Conservation (phyloP, 2,113 vertebrate genomes). For the Chlorodrepanis virens region DNA sequence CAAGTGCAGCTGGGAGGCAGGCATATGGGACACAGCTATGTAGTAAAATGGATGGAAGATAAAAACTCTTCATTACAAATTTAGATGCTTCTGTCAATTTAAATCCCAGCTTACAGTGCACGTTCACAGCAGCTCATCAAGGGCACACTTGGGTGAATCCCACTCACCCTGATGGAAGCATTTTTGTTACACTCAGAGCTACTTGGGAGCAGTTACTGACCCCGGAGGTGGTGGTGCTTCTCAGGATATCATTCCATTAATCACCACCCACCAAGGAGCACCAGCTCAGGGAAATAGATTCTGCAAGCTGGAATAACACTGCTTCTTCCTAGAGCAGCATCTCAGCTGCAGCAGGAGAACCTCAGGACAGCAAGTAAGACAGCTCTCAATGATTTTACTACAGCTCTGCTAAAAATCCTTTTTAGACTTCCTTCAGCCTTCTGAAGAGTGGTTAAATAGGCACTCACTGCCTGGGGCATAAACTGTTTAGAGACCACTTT, state of each 20-base stretch:
- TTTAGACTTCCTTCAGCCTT: background rate
- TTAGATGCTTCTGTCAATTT: background rate
- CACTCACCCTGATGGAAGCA: background rate
- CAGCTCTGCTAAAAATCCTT: background rate
- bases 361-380: background rate
- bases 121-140: background rate
- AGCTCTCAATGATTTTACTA: background rate
- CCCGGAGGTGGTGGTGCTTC: background rate
- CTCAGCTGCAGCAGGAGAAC: background rate
- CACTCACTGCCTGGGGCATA: background rate
- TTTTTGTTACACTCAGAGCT: background rate
- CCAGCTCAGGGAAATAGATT: background rate
- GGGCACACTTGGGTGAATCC: background rate
- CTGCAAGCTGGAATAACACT: background rate
- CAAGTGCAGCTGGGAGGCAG: background rate
- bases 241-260: background rate
- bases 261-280: background rate
- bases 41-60: background rate
- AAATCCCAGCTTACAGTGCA: background rate
- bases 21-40: background rate
- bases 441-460: background rate
- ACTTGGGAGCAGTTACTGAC: background rate
- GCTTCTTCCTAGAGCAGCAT: background rate
- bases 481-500: background rate
- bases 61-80: background rate